phyloP scores from a whole-genome alignment of 2,797 vertebrate species.

The Anniella stebbinsi region DNA sequence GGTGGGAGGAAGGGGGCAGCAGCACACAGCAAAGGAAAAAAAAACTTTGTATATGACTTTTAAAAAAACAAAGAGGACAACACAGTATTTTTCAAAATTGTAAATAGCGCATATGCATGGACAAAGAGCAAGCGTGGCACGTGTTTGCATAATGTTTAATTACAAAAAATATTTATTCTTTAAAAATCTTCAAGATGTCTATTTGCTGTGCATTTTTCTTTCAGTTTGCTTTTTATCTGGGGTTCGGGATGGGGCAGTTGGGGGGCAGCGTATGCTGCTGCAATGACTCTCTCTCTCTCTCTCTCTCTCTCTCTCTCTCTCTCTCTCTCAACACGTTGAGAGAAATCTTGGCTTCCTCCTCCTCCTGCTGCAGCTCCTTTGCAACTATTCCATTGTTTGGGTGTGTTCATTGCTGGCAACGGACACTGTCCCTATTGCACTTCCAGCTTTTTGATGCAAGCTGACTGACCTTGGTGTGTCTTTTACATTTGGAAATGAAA shows the following conservation, averaged over 20 bases:
- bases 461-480: slow-evolving; percentile 1
- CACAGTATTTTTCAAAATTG: slow-evolving; percentile 99
- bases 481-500: slow-evolving; percentile 50
- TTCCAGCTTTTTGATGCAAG: slow-evolving; percentile 59
- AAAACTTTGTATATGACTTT: slow-evolving; percentile 89
- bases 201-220: slow-evolving; percentile 92
- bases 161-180: slow-evolving; percentile 99
- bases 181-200: slow-evolving; percentile 93
- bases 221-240: slow-evolving; percentile 80
- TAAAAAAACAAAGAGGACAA: slow-evolving; percentile 86
- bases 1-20: slow-evolving; percentile 80
- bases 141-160: slow-evolving; percentile 99
- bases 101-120: slow-evolving; percentile 99
- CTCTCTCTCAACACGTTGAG: neutral
- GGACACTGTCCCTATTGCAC: slow-evolving; percentile 50
- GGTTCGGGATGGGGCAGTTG: slow-evolving; percentile 62
- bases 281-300: slow-evolving; percentile 39
- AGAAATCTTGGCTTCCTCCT: neutral
- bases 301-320: neutral
- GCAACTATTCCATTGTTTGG: slow-evolving; percentile 54
- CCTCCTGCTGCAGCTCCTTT: slow-evolving; percentile 64
- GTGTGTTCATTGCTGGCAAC: slow-evolving; percentile 65
- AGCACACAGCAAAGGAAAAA: slow-evolving; percentile 71
- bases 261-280: slow-evolving; percentile 71
- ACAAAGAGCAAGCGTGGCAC: slow-evolving; percentile 97